A percentile compares a stretch with the other conserved stretches of the same genome.
Evolutionary conservation across 2,113 vertebrate genomes (phyloP).

Genomic region (Chunga burmeisteri): DNA sequence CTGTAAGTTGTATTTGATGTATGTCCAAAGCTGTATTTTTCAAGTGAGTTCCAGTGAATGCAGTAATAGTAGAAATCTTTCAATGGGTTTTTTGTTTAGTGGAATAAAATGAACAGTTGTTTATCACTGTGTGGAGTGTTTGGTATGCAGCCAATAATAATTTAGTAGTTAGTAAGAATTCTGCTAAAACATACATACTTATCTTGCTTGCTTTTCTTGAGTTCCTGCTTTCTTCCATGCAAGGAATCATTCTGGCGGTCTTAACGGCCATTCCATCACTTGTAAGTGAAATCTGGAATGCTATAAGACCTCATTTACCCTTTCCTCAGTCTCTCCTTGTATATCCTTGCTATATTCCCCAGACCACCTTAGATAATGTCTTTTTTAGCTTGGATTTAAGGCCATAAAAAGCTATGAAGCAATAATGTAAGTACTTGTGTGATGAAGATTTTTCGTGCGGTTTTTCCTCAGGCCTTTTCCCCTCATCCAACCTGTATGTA

Average conservation of each 20-base stretch:
- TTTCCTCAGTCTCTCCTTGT: background rate
- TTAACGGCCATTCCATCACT: background rate
- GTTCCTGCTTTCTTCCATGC: conserved; percentile 13
- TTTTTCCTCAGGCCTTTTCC: conserved; percentile 57
- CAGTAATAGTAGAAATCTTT: conserved; percentile 21
- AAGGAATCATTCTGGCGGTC: background rate
- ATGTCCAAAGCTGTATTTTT: conserved; percentile 59
- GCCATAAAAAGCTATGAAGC: conserved; percentile 24
- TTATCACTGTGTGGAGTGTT: conserved; percentile 35
- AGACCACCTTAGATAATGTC: conserved; percentile 26
- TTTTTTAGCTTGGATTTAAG: conserved; percentile 27
- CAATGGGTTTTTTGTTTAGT: conserved; percentile 59
- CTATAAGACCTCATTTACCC: background rate
- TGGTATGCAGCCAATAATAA: conserved; percentile 53
- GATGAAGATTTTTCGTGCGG: conserved; percentile 28
- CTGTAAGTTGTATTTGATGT: conserved; percentile 46
- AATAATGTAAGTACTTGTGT: conserved; percentile 2
- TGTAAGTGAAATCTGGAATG: background rate
- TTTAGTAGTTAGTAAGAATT: conserved; percentile 46
- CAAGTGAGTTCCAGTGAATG: conserved; percentile 36
- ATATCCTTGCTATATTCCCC: background rate
- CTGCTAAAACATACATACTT: conserved; percentile 41
- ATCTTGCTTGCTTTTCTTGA: conserved; percentile 43
- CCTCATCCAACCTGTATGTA: conserved; percentile 38
- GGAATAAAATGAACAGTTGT: conserved; percentile 53